phyloP scores from a whole-genome alignment of 2,797 vertebrate genomes.

The Gorsachius magnificus region DNA sequence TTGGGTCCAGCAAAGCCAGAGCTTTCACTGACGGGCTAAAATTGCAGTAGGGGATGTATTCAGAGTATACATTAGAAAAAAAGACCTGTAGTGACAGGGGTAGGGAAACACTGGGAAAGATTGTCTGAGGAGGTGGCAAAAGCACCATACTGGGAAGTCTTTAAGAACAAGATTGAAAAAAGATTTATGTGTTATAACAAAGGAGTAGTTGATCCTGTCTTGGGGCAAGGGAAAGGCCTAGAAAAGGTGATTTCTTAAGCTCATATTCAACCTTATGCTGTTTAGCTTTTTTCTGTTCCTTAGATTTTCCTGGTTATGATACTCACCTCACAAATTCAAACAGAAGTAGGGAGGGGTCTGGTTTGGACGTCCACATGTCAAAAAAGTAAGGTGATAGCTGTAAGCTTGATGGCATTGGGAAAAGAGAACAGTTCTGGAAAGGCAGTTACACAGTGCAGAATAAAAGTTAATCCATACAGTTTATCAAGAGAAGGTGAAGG shows the following conservation, averaged over 20 bases:
- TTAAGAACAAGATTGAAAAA: constrained; percentile 13
- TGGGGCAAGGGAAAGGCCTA: neutral
- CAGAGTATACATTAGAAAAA: neutral
- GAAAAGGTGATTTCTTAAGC: neutral
- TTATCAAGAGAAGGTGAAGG: neutral
- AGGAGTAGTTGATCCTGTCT: neutral
- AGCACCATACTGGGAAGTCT: constrained; percentile 15
- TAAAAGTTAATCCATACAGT: neutral
- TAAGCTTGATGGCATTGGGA: neutral
- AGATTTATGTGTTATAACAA: neutral
- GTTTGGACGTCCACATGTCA: neutral
- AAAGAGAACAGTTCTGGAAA: neutral
- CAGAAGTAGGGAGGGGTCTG: neutral
- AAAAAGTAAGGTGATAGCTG: neutral
- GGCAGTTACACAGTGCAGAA: neutral
- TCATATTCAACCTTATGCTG: neutral
- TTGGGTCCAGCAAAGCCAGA: neutral
- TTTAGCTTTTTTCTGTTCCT: neutral
- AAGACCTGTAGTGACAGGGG: neutral
- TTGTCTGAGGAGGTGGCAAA: constrained; percentile 21
- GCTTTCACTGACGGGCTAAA: neutral
- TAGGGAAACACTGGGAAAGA: constrained; percentile 14
- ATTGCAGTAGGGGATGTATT: neutral
- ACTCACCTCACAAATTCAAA: neutral
- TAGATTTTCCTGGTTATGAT: neutral